Base-by-base conservation (phyloP, 2,113 vertebrate species). In the Tyto alba region DNA sequence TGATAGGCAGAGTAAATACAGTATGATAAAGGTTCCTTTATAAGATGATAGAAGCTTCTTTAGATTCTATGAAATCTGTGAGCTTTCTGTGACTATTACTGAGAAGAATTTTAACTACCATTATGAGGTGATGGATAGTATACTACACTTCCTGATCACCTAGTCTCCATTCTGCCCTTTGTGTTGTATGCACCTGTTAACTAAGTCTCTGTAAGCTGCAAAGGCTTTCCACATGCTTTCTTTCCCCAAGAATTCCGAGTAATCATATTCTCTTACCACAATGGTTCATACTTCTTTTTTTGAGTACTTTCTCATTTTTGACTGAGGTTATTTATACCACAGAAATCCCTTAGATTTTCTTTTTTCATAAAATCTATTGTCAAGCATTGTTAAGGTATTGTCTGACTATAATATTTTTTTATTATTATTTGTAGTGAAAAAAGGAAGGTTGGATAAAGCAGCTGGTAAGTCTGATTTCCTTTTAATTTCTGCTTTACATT, bases 361-460 rank as follows among this genome's bases (percentile, higher is more conserved):
- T 68, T 74, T 60, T 34, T 17, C 6, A 47, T 53, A 52, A 67
- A 73, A 32, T 21, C 8, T 68, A 20, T 4, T 79, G 45, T 8
- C 29, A 77, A 69, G 17, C 9, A 16, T 22, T 77, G 15, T 78
- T 57, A 63, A 55, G 4, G 3, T 82, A 29, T 75, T 84, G 30
- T 30, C 40, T 68, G 34, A 90, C 73, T 60, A 34, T 23, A 41
- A n/a, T 26, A 11, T 40, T n/a, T 17, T 52, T 45, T 64, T 94
- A 78, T 85, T 45, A 5, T 63, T 56, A 23, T 66, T 10, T 26
- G 5, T 32, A 98, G 97, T 98, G 68, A 98, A 97, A 93, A 97
- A 88, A 96, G 97, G 96, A 80, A 97, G 74, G 62, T 55, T 98
- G 87, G n/a, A 79, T 89, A 95, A 93, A 93, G 66, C 88, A 56